Evolutionary conservation across 2,797 vertebrate genomes (phyloP).

Genomic region (Botia kubotai): DNA sequence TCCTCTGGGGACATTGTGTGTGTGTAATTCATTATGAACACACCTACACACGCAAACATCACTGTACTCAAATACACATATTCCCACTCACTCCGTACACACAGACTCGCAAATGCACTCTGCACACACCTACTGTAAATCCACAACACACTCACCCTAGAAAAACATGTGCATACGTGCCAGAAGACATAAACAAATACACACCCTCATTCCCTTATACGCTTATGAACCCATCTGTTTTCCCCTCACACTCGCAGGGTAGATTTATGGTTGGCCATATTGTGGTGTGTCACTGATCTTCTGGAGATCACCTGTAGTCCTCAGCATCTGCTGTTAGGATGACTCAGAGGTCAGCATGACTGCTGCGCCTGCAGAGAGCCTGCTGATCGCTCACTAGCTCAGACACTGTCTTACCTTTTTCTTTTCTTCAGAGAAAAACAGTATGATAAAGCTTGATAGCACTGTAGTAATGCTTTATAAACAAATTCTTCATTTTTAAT

Average conservation of each 20-base stretch:
- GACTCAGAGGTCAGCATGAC: slow-evolving; percentile 31
- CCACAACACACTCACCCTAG: not conserved
- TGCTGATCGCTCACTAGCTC: not conserved
- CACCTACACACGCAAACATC: slow-evolving; percentile 26
- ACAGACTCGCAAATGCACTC: slow-evolving; percentile 6
- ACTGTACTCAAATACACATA: slow-evolving; percentile 6
- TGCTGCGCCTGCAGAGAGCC: slow-evolving; percentile 2
- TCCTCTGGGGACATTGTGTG: slow-evolving; percentile 28
- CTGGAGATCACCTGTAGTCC: not conserved
- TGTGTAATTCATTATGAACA: slow-evolving; percentile 18
- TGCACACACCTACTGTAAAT: slow-evolving; percentile 10
- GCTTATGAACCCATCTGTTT: not conserved
- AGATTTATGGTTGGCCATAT: slow-evolving; percentile 13
- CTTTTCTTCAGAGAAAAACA: not conserved
- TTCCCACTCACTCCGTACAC: not conserved
- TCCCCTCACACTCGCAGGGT: slow-evolving; percentile 5
- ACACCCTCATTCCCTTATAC: not conserved
- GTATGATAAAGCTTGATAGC: not conserved
- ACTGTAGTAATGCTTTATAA: slow-evolving; percentile 1
- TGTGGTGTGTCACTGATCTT: not conserved
- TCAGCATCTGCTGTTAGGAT: slow-evolving; percentile 40
- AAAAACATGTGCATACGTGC: not conserved
- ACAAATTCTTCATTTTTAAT: not conserved
- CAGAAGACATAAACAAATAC: slow-evolving; percentile 5
- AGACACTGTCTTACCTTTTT: not conserved